Percentiles rank a stretch among this genome's conserved stretches.
These are phyloP conservation scores for Strongylocentrotus purpuratus DNA, from an alignment of 35 echinoderm and acorn worm species.

Conservation along the genomic window DNA sequence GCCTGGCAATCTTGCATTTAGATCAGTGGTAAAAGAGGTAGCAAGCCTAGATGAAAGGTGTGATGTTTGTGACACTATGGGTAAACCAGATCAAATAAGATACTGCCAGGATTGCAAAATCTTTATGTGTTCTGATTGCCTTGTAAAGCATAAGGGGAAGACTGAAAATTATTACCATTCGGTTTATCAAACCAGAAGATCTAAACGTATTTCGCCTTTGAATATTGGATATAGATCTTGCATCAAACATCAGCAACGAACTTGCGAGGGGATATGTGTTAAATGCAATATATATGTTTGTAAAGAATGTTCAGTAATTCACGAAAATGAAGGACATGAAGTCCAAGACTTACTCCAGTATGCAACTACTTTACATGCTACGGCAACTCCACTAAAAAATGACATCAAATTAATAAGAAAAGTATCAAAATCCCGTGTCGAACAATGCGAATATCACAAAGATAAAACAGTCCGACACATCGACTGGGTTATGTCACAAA, in stretches of 20 bases:
- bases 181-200: neutral
- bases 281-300: neutral
- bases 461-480: neutral
- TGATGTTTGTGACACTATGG: neutral
- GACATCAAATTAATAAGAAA: neutral
- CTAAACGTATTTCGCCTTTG: neutral
- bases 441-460: neutral
- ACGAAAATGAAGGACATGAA: neutral
- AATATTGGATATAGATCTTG: neutral
- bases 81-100: neutral
- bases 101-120: neutral
- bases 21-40: neutral
- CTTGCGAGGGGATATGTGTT: neutral
- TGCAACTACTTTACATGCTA: neutral
- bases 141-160: neutral
- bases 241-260: neutral
- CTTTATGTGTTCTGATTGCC: neutral
- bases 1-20: neutral
- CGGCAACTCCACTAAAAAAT: neutral
- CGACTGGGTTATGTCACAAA: neutral
- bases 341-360: neutral
- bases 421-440: neutral
- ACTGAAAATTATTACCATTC: neutral
- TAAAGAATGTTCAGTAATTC: neutral
- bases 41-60: neutral